phyloP scores from a whole-genome alignment of 35 echinoderm and acorn worm species.

The Anneissia japonica region DNA sequence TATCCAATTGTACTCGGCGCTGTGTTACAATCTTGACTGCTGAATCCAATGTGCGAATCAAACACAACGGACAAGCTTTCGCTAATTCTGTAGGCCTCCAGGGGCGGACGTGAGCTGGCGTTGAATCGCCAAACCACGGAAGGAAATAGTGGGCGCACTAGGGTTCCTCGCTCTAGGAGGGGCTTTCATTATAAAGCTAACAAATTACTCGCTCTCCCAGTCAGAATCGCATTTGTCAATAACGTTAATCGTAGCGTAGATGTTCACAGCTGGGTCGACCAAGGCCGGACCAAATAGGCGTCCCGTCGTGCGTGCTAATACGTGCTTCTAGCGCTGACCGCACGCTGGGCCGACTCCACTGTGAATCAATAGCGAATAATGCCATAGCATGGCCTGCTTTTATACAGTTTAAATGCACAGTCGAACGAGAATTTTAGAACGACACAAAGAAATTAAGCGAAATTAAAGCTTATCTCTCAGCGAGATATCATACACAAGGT shows the following conservation, averaged over 20 bases:
- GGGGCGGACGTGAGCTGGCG: neutral
- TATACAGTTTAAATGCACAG: neutral
- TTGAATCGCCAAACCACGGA: slow-evolving; percentile 1
- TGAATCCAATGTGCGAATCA: neutral
- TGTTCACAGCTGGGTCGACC: neutral
- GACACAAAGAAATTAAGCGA: neutral
- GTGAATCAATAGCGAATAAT: neutral
- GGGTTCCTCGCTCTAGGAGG: neutral
- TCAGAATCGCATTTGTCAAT: neutral
- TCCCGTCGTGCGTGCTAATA: neutral
- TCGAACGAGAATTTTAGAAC: neutral
- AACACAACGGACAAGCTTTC: neutral
- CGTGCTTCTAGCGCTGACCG: neutral
- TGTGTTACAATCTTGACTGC: neutral
- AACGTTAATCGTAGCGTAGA: neutral
- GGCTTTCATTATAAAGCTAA: neutral
- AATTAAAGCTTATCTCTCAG: neutral
- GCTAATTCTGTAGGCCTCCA: neutral
- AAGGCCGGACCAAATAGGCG: neutral
- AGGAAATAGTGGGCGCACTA: slow-evolving; percentile 1
- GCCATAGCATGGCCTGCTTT: neutral
- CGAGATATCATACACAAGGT: too few relatives aligned
- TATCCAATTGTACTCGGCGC: neutral
- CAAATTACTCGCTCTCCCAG: neutral
- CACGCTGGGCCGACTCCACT: neutral